Evolutionary conservation across 2,113 vertebrate genomes (phyloP).

Genomic region (Hippolais icterina): DNA sequence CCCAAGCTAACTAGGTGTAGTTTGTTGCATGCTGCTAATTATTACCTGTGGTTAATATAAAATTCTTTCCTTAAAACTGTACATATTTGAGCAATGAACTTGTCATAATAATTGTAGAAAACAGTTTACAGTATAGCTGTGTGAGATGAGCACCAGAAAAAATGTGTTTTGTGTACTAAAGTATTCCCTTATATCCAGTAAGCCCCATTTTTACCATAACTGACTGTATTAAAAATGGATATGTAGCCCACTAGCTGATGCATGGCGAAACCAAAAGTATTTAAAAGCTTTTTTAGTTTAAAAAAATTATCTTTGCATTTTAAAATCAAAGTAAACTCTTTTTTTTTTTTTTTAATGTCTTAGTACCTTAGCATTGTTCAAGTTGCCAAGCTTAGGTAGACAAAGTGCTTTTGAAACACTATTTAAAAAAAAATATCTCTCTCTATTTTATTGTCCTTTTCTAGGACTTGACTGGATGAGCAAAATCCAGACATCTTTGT

Average conservation of each 20-base stretch:
- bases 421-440: conserved; percentile 73
- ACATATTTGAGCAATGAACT: conserved; percentile 68
- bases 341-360: conserved; percentile 63
- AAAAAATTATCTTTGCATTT: conserved; percentile 72
- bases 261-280: conserved; percentile 69
- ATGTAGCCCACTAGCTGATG: conserved; percentile 71
- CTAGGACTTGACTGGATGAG: conserved; percentile 68
- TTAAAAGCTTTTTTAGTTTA: conserved; percentile 72
- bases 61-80: conserved; percentile 64
- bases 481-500: conserved; percentile 72
- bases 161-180: conserved; percentile 65
- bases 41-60: conserved; percentile 70
- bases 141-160: conserved; percentile 87
- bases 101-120: conserved; percentile 67
- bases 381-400: conserved; percentile 79
- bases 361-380: conserved; percentile 77
- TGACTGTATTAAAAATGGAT: conserved; percentile 69
- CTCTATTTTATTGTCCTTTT: conserved; percentile 70
- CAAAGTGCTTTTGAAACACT: conserved; percentile 88
- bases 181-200: conserved; percentile 75
- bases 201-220: conserved; percentile 62
- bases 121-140: conserved; percentile 75
- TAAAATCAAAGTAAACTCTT: conserved; percentile 76
- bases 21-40: conserved; percentile 60
- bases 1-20: conserved; percentile 53